Evolutionary conservation across 92 coral and sea anemone species (phyloP).

Genomic region (Parazoanthus atlanticus): DNA sequence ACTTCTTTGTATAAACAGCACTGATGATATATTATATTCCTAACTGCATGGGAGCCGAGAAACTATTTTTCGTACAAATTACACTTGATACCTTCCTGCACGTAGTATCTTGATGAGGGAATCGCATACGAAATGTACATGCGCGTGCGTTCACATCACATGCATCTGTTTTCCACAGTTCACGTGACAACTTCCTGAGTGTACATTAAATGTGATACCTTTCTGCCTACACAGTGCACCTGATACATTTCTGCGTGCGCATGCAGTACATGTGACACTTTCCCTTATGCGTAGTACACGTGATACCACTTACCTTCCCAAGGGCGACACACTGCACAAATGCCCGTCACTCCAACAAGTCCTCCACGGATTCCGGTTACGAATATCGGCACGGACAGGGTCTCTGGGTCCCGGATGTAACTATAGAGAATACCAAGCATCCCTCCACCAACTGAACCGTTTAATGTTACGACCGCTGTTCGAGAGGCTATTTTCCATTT

Average conservation of each 20-base stretch:
- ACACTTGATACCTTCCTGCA: too few relatives aligned
- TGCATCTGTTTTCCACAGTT: background rate
- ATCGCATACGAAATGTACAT: too few relatives aligned
- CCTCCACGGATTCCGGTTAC: constrained; percentile 94
- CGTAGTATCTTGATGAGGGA: too few relatives aligned
- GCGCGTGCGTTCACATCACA: too few relatives aligned
- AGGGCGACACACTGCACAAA: constrained; percentile 81
- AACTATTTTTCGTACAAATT: too few relatives aligned
- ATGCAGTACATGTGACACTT: too few relatives aligned
- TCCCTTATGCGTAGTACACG: background rate
- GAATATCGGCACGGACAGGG: constrained; percentile 68
- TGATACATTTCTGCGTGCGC: background rate
- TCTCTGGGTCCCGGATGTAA: constrained; percentile 52
- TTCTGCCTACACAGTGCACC: background rate
- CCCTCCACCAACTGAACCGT: constrained; percentile 47
- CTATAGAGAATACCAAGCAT: constrained; percentile 55
- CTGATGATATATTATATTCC: too few relatives aligned
- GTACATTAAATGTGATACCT: background rate
- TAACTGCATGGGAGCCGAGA: too few relatives aligned
- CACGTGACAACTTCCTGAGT: background rate
- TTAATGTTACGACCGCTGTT: constrained; percentile 41
- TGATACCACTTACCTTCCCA: constrained; percentile 66
- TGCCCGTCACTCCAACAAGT: constrained; percentile 83
- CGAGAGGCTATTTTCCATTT: constrained; percentile 39
- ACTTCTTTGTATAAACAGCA: too few relatives aligned